phyloP scores from a whole-genome alignment of 1,140 invertebrate species.

The Drosophila bocqueti region DNA sequence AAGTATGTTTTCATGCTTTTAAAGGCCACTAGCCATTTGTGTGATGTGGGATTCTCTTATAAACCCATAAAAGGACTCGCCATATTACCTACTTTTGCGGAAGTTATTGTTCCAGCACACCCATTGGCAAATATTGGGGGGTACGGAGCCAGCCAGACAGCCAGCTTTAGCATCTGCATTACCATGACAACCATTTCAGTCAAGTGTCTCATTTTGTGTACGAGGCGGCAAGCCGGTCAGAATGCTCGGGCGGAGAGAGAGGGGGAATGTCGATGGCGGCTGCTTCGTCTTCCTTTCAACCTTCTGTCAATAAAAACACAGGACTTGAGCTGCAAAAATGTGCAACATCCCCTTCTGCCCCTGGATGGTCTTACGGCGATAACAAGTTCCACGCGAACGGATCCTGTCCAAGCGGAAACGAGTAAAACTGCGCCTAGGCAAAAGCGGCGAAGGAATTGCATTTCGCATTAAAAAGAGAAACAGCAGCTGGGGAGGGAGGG shows the following conservation, averaged over 20 bases:
- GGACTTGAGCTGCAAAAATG: conserved; percentile 48
- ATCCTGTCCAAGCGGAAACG: conserved; percentile 68
- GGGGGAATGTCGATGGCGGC: too few species aligned
- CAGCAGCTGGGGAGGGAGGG: conserved; percentile 3
- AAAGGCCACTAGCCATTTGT: neutral
- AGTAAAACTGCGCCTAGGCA: conserved; percentile 45
- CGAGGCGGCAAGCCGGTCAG: conserved; percentile 56
- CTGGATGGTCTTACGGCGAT: conserved; percentile 20
- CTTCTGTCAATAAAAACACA: conserved; percentile 61
- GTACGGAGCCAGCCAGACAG: neutral
- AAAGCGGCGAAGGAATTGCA: conserved; percentile 28
- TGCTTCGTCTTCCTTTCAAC: conserved; percentile 30
- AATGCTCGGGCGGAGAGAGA: neutral
- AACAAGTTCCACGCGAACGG: conserved; percentile 75
- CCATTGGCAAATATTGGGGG: neutral
- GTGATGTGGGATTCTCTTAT: neutral
- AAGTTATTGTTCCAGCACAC: conserved; percentile 7
- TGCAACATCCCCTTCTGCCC: conserved; percentile 20
- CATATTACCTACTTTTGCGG: conserved; percentile 1
- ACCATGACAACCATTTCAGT: conserved; percentile 58
- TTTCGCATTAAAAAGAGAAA: conserved; percentile 47
- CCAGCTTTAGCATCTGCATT: conserved; percentile 31
- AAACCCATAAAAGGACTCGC: neutral
- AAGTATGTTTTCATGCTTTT: neutral
- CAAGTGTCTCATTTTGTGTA: conserved; percentile 76